Evolutionary conservation across 2,113 vertebrate genomes (phyloP).

Genomic region (Numida meleagris): DNA sequence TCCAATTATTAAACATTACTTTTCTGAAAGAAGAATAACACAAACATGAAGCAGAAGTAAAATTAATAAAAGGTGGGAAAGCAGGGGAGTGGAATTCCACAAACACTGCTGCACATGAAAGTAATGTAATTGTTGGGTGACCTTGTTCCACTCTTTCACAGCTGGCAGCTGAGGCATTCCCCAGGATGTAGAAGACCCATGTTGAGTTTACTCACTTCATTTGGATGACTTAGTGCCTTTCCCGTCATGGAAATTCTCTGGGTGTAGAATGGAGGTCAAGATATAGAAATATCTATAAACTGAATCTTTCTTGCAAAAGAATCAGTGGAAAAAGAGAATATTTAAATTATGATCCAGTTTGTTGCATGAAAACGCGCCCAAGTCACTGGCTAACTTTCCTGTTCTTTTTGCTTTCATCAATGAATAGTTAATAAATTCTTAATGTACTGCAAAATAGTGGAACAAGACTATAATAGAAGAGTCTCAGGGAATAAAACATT

Average conservation of each 20-base stretch:
- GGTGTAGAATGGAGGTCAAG: not conserved
- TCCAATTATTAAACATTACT: not conserved
- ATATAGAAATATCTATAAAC: not conserved
- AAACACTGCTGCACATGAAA: not conserved
- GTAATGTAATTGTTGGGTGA: not conserved
- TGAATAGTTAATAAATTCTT: not conserved
- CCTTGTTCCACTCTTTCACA: not conserved
- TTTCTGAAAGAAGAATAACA: not conserved
- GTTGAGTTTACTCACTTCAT: not conserved
- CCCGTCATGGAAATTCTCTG: not conserved
- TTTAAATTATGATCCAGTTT: not conserved
- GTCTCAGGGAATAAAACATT: not conserved
- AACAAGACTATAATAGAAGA: not conserved
- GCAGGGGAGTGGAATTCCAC: not conserved
- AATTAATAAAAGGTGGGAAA: not conserved
- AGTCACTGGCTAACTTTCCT: not conserved
- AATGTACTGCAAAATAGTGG: not conserved
- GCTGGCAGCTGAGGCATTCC: not conserved
- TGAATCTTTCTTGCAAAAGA: not conserved
- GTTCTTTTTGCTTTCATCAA: not conserved
- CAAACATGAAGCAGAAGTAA: not conserved
- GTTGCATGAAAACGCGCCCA: not conserved
- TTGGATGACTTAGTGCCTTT: not conserved
- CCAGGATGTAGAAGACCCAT: not conserved
- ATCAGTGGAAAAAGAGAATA: not conserved